Conservation (phyloP, 2,888 invertebrate species). For the Thymelicus lineola region DNA sequence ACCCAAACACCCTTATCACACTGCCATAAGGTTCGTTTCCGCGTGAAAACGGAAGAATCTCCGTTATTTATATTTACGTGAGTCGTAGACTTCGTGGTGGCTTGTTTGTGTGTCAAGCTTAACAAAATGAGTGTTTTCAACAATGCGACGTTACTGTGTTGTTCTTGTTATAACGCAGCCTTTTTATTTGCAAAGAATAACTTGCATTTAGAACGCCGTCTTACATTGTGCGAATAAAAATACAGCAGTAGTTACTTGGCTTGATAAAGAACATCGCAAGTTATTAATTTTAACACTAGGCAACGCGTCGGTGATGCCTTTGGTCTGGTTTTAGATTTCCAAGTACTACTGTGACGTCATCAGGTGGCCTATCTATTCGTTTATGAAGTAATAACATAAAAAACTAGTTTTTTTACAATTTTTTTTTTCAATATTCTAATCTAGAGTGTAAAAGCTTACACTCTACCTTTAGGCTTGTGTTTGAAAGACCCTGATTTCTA, state of each 20-base stretch:
- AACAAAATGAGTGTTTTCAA: slow-evolving; percentile 37
- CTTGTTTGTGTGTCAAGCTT: slow-evolving; percentile 37
- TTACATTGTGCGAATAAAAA: slow-evolving; percentile 10
- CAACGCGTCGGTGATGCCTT: too few relatives aligned
- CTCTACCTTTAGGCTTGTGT: too few relatives aligned
- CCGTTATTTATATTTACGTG: slow-evolving; percentile 49
- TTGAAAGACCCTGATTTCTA: too few relatives aligned
- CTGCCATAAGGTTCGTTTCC: slow-evolving; percentile 14
- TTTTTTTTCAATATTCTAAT: too few relatives aligned
- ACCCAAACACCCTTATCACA: slow-evolving; percentile 16
- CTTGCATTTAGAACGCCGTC: slow-evolving; percentile 28
- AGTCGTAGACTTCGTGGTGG: slow-evolving; percentile 35
- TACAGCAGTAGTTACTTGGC: neutral
- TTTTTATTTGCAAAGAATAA: slow-evolving; percentile 36
- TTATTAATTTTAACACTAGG: neutral
- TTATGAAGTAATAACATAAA: too few relatives aligned
- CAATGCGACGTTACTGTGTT: slow-evolving; percentile 37
- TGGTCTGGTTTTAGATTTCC: too few relatives aligned
- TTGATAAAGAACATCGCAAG: neutral
- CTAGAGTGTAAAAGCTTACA: too few relatives aligned
- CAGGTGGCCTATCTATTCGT: too few relatives aligned
- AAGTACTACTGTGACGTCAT: too few relatives aligned
- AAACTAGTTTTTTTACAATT: too few relatives aligned
- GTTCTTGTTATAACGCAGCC: slow-evolving; percentile 34
- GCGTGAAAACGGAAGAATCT: neutral